Base-by-base conservation (phyloP, 2,888 invertebrate species). In the Eupeodes luniger region DNA sequence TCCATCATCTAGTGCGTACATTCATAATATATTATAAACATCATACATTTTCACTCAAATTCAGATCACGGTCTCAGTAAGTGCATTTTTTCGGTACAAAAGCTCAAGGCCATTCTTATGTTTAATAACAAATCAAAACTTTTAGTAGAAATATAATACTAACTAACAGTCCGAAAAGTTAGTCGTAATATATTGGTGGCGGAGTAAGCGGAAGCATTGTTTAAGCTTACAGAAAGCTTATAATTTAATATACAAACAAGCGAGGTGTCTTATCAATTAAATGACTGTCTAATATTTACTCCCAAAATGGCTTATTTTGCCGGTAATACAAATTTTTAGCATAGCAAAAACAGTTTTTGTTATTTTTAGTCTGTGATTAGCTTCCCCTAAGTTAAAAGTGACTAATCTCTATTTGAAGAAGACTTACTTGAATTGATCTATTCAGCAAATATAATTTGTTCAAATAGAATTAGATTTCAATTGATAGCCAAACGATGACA, bases 341-440 rank as follows among this genome's bases (percentile, higher is more conserved):
- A 61, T 5, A 9, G 5, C 36, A n/a, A 10, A 10, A 40, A 16
- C 5, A n/a, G 16, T 16, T 19, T 62, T 11, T 16, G 10, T 16
- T 40, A 62, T 62, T 62, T 62, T 59, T 59, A 59, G 59, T 59
- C 14, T 36, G 59, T 36, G 36, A 62, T 40, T 64, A 47, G 19
- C 19, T 64, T 47, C 47, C 2, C 64, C 19, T 47, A 47, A 47
- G 64, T 64, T n/a, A 44, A 19, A 2, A 44, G 47, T 49, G 47
- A 49, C 66, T 66, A 66, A 49, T 66, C n/a, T 14, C 0, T 49
- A 51, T 27, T 51, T 67, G 12, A 67, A 51, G 14, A 27, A 11
- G 1, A 34, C 5, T n/a, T 14, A 67, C 12, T 27, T 27, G 40
- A 40, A 10, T 62, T 27, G n/a, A 34, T 64, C 44, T 44, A 11